A percentile compares a stretch with the other conserved stretches of the same genome.
phyloP scores from a whole-genome alignment of 2,797 vertebrate genomes.

The Ptychobarbus kaznakovi region DNA sequence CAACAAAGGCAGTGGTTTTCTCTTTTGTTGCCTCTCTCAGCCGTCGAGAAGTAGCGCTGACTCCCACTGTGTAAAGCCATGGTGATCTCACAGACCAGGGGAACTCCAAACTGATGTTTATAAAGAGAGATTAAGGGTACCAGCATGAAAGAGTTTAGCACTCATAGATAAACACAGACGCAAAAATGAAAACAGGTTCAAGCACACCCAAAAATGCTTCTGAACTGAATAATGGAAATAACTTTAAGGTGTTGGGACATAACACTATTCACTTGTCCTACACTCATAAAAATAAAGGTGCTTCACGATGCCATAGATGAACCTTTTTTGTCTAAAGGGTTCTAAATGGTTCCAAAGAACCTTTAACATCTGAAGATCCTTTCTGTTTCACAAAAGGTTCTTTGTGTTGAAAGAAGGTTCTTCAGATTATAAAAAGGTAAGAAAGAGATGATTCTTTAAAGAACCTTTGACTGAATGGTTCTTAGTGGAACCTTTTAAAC shows the following conservation, averaged over 20 bases:
- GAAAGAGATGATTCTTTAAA: too few species aligned
- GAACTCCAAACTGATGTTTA: conserved; percentile 48
- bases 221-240: conserved; percentile 11
- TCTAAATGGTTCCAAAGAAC: too few species aligned
- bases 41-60: background rate
- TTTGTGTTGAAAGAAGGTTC: too few species aligned
- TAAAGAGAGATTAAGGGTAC: conserved; percentile 25
- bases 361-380: too few species aligned
- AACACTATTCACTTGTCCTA: background rate
- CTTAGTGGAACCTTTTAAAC: background rate
- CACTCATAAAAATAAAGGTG: background rate
- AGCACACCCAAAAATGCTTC: conserved; percentile 2
- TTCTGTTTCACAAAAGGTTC: too few species aligned
- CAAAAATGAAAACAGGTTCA: conserved; percentile 13
- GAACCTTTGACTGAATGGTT: too few species aligned
- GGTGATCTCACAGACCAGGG: conserved; percentile 39
- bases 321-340: too few species aligned
- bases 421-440: too few species aligned
- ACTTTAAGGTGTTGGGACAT: conserved; percentile 1
- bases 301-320: background rate
- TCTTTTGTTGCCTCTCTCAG: conserved; percentile 33
- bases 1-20: conserved; percentile 8
- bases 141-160: conserved; percentile 29
- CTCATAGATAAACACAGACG: conserved; percentile 25
- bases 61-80: conserved; percentile 41